Conservation (phyloP, 2,113 vertebrate species). For the Illadopsis cleaveri region DNA sequence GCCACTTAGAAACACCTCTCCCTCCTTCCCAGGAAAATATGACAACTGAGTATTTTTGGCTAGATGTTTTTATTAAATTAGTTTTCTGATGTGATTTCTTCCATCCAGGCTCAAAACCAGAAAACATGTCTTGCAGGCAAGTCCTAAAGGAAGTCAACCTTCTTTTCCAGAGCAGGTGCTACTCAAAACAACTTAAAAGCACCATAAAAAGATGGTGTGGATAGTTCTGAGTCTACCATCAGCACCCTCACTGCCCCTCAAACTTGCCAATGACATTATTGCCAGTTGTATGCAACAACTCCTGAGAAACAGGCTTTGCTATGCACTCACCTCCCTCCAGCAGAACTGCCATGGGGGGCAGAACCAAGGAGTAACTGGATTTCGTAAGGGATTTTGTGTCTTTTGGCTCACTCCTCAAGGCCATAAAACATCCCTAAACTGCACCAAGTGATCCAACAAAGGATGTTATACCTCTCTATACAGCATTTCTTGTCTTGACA, state of each 20-base stretch:
- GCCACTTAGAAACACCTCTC: background rate
- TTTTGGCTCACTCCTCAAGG: background rate
- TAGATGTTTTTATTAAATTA: background rate
- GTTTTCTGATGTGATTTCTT: background rate
- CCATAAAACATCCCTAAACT: background rate
- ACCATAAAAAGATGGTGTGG: background rate
- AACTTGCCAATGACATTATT: background rate
- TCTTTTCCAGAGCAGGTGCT: background rate
- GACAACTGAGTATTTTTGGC: background rate
- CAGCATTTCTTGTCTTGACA: background rate
- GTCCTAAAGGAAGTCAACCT: background rate
- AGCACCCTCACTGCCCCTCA: background rate
- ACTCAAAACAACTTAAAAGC: background rate
- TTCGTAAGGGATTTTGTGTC: background rate
- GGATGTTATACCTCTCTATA: background rate
- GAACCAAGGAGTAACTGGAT: background rate
- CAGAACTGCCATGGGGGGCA: background rate
- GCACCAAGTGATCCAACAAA: background rate
- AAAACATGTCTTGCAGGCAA: background rate
- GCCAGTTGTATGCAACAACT: background rate
- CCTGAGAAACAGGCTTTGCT: background rate
- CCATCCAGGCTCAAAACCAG: background rate
- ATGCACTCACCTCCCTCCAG: background rate
- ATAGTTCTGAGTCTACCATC: background rate
- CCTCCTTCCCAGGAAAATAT: background rate